These are phyloP conservation scores for Chloromyia formosa DNA, from an alignment of 2,888 invertebrate genomes.

Conservation along the genomic window DNA sequence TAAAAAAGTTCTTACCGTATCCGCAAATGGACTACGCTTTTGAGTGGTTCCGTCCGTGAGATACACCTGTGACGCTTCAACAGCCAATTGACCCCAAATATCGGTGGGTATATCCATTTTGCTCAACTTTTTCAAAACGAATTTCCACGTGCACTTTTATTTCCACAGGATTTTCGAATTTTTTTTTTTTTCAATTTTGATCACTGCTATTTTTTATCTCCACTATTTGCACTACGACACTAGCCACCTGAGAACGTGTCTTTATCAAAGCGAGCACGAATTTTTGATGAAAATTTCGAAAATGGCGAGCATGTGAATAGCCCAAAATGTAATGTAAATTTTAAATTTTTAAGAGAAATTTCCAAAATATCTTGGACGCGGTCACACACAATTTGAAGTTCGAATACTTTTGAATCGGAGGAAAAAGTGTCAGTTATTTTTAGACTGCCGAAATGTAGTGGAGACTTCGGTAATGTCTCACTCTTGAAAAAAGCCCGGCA, in stretches of 20 bases:
- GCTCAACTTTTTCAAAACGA: conserved; percentile 6
- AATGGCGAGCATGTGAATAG: neutral
- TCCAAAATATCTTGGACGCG: conserved; percentile 27
- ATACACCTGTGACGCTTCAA: conserved; percentile 87
- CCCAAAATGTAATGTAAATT: conserved; percentile 11
- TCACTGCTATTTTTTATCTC: neutral
- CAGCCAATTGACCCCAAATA: conserved; percentile 89
- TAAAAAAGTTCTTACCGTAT: conserved; percentile 74
- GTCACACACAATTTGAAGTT: neutral
- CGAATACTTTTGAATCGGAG: neutral
- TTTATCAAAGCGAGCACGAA: neutral
- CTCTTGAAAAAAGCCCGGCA: conserved; percentile 12
- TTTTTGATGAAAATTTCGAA: conserved; percentile 17
- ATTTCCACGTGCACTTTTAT: neutral
- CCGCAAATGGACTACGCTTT: conserved; percentile 82
- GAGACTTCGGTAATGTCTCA: neutral
- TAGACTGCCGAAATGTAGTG: conserved; percentile 16
- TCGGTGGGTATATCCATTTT: conserved; percentile 77
- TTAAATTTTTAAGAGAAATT: conserved; percentile 36
- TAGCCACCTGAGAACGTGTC: neutral
- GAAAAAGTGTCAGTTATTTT: conserved; percentile 38
- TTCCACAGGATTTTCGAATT: neutral
- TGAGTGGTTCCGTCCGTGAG: conserved; percentile 76
- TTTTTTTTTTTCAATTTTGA: neutral
- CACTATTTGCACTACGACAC: neutral